Evolutionary conservation across 2,797 vertebrate species (phyloP), one percentile per base, ranked within the genome.

Genomic region (Orientallactaga sibirica): DNA sequence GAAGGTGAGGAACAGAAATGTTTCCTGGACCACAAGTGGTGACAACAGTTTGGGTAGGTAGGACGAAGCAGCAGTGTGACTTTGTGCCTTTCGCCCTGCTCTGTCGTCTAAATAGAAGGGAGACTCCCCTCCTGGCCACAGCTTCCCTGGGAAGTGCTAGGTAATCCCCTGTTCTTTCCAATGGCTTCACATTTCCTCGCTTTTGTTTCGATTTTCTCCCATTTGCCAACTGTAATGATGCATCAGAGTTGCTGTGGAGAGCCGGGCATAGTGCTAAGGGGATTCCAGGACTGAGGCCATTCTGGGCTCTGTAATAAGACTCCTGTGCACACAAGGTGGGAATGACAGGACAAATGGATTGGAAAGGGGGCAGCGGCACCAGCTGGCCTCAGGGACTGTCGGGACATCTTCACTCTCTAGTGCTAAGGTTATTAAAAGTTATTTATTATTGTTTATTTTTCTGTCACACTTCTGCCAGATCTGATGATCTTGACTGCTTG

Each of bases 11-110:
- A 98, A 98, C 37, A 97, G 96, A 94, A 97, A 98, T 86, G 90
- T 98, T 78, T 99, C 98, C 86, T 98, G 99, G 98, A 98, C 98
- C 82, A 97, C 97, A 22, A 98, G 98, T 97, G 98, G 98, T 86
- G 98, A 98, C 94, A 98, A 98, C 97, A 99, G 98, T 96, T 97
- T 98, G 91, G 98, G 98, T 99, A 97, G 95, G 98, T 97, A 94
- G 29, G 52, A 93, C 52, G 80, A 55, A 92, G 92, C 92, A 22
- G 93, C 18, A 0, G 66, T 55, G 77, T 74, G 22, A 14, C 29
- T 8, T 18, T 48, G 27, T 0, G 6, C 55, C 41, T 0, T 15
- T 77, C 16, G 68, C 92, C 74, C 88, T 76, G 62, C 58, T 41
- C 6, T 22, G 2, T 29, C 67, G 33, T 25, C 37, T 52, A 25